phyloP scores from a whole-genome alignment of 2,888 invertebrate species.

The Ditula angustiorana region DNA sequence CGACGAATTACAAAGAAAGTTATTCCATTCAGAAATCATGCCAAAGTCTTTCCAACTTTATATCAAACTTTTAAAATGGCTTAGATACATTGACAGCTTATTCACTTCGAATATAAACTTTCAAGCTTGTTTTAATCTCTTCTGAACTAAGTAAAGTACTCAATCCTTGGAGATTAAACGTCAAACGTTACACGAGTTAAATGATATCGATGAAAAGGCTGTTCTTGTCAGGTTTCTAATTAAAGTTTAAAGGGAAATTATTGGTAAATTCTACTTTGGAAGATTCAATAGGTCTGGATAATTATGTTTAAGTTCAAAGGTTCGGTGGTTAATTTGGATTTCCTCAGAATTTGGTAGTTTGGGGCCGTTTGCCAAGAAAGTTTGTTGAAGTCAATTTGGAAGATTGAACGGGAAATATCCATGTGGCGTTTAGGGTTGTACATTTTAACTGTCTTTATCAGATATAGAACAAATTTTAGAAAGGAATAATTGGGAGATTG shows the following conservation, averaged over 20 bases:
- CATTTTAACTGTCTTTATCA: no score
- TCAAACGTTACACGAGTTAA: not conserved
- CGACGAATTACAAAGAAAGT: no score
- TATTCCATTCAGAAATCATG: no score
- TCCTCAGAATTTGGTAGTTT: slow-evolving; percentile 19
- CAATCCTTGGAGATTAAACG: not conserved
- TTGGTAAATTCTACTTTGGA: slow-evolving; percentile 24
- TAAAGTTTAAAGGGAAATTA: slow-evolving; percentile 33
- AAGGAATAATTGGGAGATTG: no score
- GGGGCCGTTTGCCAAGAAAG: not conserved
- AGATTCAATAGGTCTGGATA: slow-evolving; percentile 30
- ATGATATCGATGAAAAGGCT: slow-evolving; percentile 19
- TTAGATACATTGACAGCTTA: not conserved
- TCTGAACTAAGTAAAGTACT: slow-evolving; percentile 1
- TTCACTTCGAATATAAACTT: not conserved
- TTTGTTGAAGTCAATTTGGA: slow-evolving; percentile 11
- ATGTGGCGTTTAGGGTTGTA: not conserved
- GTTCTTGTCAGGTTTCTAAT: slow-evolving; percentile 34
- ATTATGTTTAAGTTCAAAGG: slow-evolving; percentile 35
- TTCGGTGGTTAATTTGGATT: slow-evolving; percentile 29
- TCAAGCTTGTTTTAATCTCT: not conserved
- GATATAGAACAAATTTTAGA: no score
- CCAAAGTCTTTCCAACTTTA: not conserved
- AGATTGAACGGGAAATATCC: not conserved
- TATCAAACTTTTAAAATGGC: not conserved